Percentiles rank a stretch among this genome's conserved stretches.
Evolutionary conservation across 2,888 invertebrate genomes (phyloP).

Genomic region (Mactromeris polynyma): DNA sequence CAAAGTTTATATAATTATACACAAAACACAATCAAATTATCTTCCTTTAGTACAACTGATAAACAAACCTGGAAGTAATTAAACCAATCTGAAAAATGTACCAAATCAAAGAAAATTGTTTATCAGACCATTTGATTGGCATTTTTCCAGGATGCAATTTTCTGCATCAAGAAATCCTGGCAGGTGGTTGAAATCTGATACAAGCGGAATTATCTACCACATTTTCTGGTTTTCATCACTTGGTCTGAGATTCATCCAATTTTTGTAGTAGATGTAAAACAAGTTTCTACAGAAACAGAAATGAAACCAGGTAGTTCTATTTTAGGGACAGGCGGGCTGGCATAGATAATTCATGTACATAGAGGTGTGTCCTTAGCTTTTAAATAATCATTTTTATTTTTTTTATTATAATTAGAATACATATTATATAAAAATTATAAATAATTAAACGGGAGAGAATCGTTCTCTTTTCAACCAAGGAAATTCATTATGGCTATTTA

Average conservation of each 20-base stretch:
- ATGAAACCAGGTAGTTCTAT: no score
- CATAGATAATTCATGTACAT: no score
- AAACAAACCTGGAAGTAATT: constrained; percentile 11
- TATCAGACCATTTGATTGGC: not conserved
- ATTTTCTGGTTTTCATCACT: not conserved
- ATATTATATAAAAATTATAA: no score
- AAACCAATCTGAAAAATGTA: not conserved
- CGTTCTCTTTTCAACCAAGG: no score
- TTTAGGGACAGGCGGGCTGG: no score
- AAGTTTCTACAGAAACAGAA: no score
- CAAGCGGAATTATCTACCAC: not conserved
- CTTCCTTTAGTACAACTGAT: not conserved
- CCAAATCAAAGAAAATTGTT: not conserved
- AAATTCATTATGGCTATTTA: no score
- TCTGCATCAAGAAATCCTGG: not conserved
- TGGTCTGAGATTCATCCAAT: not conserved
- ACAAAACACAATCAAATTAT: not conserved
- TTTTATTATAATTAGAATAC: no score
- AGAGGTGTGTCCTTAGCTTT: no score
- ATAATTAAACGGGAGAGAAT: no score
- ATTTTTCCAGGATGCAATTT: constrained; percentile 6
- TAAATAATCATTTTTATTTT: no score
- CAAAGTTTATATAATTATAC: not conserved
- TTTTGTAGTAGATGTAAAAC: not conserved
- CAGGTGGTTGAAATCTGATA: constrained; percentile 6